phyloP scores from a whole-genome alignment of 2,888 invertebrate genomes.

The Bellardia bayeri region DNA sequence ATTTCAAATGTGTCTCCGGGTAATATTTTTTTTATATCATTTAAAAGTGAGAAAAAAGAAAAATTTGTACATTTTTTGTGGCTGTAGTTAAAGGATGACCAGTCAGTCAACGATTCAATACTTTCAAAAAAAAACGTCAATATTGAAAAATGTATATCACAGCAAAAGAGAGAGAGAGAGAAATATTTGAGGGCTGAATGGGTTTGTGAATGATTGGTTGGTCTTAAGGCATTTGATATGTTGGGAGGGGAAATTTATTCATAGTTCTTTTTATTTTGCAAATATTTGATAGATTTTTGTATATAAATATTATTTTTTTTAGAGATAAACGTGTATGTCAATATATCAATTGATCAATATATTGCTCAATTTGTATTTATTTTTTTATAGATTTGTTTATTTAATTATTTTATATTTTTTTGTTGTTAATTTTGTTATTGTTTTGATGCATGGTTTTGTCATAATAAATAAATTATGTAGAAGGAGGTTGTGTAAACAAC shows the following conservation, averaged over 20 bases:
- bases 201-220: conserved; percentile 23
- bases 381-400: conserved; percentile 42
- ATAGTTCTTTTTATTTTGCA: not conserved
- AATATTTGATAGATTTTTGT: conserved; percentile 43
- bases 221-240: conserved; percentile 36
- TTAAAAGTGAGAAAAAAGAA: not conserved
- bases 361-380: conserved; percentile 25
- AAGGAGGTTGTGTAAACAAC: conserved; percentile 14
- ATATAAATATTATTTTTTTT: conserved; percentile 5
- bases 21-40: conserved; percentile 27
- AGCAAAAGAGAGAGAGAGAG: not conserved
- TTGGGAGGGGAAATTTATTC: conserved; percentile 32
- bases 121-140: conserved; percentile 45
- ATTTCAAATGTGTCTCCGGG: conserved; percentile 18
- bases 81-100: conserved; percentile 40
- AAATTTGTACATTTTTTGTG: not conserved
- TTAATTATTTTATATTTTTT: conserved; percentile 18
- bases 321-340: conserved; percentile 7
- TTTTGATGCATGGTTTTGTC: conserved; percentile 21
- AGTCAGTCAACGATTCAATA: conserved; percentile 29
- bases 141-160: conserved; percentile 37
- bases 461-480: conserved; percentile 14
- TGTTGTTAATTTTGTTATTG: conserved; percentile 32
- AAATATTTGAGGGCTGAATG: conserved; percentile 18
- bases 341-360: conserved; percentile 42